Evolutionary conservation across 2,113 vertebrate species (phyloP), one percentile per base, ranked within the genome.

Genomic region (Recurvirostra avosetta): DNA sequence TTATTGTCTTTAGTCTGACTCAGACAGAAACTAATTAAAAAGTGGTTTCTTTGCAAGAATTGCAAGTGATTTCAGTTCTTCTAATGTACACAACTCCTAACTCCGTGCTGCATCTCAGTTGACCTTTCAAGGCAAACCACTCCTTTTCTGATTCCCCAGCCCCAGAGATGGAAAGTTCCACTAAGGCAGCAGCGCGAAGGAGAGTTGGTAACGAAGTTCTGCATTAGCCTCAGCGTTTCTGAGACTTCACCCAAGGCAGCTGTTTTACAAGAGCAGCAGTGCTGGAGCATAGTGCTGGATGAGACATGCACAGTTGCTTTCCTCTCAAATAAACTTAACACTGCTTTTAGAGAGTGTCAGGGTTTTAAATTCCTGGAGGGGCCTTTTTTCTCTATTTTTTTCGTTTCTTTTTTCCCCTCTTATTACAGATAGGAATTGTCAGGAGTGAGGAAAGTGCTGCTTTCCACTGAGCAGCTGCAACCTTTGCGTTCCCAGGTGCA

Each of bases 71-170:
- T 90, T 72, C 43, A 36, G 29, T 86, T 77, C 66, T 66, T 14
- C 59, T 52, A 5, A 5, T 23, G 40, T 47, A 14, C 66, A 15
- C 36, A 30, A 43, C 74, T 88, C 62, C 43, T 30, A 40, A 30
- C 59, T 63, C 47, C 2, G 5, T 29, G 75, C 47, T 67, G 26
- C 14, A 6, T 81, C 76, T 86, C 3, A 1, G 73, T 41, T 84
- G 89, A 87, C 84, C 84, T 96, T 92, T 87, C 77, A 52, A 88
- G 52, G 83, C 91, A 83, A 86, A 74, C 72, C 12, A 9, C 91
- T 88, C 30, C 67, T 83, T 55, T 63, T 55, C 34, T 80, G 70
- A 22, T 47, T 94, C 27, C 70, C 19, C 79, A n/a, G 38, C 30
- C 53, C 43, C 38, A 47, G 70, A 76, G 66, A 3, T 88, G 78